Evolutionary conservation across 2,113 vertebrate species (phyloP).

Genomic region (human (Homo sapiens)): DNA sequence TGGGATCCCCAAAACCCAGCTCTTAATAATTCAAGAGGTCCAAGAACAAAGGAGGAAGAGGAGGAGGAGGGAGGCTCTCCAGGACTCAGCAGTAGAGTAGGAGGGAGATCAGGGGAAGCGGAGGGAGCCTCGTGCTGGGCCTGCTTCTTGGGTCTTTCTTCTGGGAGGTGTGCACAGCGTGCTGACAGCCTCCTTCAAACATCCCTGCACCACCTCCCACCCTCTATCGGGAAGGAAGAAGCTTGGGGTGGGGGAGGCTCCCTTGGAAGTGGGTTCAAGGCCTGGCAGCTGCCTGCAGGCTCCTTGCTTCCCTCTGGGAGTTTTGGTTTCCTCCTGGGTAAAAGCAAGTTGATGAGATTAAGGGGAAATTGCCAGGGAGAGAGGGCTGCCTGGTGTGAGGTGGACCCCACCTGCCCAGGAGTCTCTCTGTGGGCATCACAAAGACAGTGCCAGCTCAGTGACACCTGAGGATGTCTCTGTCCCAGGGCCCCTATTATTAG

Average conservation of each 20-base stretch:
- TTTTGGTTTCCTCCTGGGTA: neutral
- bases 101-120: accelerated
- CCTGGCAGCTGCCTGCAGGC: accelerated
- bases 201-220: neutral
- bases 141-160: too few species aligned
- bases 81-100: accelerated
- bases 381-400: neutral
- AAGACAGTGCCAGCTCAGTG: accelerated
- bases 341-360: neutral
- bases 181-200: neutral
- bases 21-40: neutral
- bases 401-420: accelerated
- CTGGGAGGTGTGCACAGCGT: accelerated
- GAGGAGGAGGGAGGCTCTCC: neutral
- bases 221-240: too few species aligned
- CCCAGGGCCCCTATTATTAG: neutral
- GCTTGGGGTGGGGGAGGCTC: too few species aligned
- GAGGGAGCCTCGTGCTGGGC: neutral
- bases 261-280: too few species aligned
- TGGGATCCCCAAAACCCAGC: too few species aligned
- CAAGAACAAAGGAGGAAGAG: neutral
- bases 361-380: neutral
- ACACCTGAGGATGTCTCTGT: neutral
- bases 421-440: neutral
- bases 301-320: neutral